Percentiles rank a stretch among this genome's conserved stretches.
phyloP scores from a whole-genome alignment of 2,888 invertebrate species.

The Arrhopalites spinosus region DNA sequence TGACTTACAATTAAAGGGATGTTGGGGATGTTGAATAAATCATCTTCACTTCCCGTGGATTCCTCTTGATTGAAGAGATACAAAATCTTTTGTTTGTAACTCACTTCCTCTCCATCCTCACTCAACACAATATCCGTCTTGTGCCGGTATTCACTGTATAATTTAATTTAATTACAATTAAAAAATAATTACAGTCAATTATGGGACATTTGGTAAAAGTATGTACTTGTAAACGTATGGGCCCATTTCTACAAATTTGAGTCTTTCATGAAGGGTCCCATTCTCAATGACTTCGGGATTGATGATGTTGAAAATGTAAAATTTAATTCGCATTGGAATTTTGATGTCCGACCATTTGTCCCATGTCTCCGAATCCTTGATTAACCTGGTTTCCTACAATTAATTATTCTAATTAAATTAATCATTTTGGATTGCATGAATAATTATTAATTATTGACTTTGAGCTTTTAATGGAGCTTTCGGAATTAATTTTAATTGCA shows the following conservation, averaged over 20 bases:
- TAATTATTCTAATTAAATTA: background rate
- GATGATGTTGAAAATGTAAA: slow-evolving; percentile 30
- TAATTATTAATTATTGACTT: too few species aligned
- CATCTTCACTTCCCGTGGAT: slow-evolving; percentile 25
- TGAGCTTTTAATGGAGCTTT: background rate
- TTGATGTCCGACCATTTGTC: slow-evolving; percentile 37
- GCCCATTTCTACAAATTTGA: slow-evolving; percentile 35
- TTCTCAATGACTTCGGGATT: slow-evolving; percentile 31
- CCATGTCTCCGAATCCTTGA: slow-evolving; percentile 47
- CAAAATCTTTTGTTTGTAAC: slow-evolving; percentile 29
- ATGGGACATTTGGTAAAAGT: too few species aligned
- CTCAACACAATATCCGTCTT: background rate
- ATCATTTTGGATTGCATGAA: too few species aligned
- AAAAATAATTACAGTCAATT: too few species aligned
- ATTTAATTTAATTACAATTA: too few species aligned
- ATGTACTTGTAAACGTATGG: slow-evolving; percentile 43
- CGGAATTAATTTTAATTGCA: background rate
- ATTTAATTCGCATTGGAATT: slow-evolving; percentile 4
- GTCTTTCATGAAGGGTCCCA: slow-evolving; percentile 15
- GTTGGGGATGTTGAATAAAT: slow-evolving; percentile 38
- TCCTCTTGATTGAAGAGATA: slow-evolving; percentile 28
- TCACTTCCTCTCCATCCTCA: background rate
- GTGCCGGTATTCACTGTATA: background rate
- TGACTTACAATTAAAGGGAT: slow-evolving; percentile 41
- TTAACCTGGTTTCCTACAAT: slow-evolving; percentile 47